Evolutionary conservation across 2,888 invertebrate genomes (phyloP), one percentile per base, ranked within the genome.

Genomic region (Bombyx huttoni): DNA sequence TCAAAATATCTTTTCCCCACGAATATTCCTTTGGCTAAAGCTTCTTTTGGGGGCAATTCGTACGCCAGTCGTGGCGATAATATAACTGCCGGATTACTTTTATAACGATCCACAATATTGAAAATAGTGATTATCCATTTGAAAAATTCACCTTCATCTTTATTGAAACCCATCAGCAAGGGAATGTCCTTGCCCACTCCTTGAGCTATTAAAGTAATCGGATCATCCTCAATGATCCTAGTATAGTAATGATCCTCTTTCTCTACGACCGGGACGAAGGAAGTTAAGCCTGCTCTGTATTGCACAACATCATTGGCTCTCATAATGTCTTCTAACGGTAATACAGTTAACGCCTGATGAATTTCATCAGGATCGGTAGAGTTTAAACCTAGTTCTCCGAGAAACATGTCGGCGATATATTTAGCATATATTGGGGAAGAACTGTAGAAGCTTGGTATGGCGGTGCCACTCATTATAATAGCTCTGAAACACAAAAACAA

Each of bases 321-420:
- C 49, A 72, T 54, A 48, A 75, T 63, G 77, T 86, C 53, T 5
- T 63, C 49, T 1, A 69, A 57, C 0, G 70, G 58, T 40, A 58
- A 61, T 6, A 58, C 52, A 3, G 58, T 49, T 5, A 75, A 62
- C 45, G 54, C 51, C 3, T 58, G 40, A 48, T 68, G 63, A 8
- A 70, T 62, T 35, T 58, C 49, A 12, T 56, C 58, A 5, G 67
- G 61, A 45, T 68, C 62, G 5, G 62, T 65, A n/a, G 63, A 53
- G 49, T 65, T 65, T 10, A 70, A 62, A 24, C 68, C 91, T 82
- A 91, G 52, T n/a, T 49, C 55, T 64, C 68, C 58, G 69, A 83
- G 52, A 40, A 69, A 68, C 10, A 54, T 56, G 9, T 49, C 49
- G 7, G 66, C 58, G 6, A 64, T 50, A 0, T 51, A 40, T 10